Percentiles rank a stretch among this genome's conserved stretches.
Conservation (phyloP, 2,888 invertebrate species). For the Eurois occulta region DNA sequence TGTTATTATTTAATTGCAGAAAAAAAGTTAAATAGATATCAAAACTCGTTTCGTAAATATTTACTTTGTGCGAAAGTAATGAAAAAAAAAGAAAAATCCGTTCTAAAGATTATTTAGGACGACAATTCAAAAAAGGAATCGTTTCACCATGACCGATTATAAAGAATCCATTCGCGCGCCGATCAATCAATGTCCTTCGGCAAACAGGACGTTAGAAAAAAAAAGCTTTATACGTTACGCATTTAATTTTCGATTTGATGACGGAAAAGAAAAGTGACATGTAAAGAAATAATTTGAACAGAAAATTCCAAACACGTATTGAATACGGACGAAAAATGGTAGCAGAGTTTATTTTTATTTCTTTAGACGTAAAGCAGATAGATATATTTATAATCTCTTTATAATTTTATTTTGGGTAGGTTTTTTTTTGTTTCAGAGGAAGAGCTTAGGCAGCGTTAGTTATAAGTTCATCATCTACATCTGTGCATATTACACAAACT, state of each 20-base stretch:
- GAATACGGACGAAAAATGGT: conserved; percentile 12
- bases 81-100: conserved; percentile 42
- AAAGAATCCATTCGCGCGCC: conserved; percentile 60
- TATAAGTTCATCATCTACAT: neutral
- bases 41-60: conserved; percentile 31
- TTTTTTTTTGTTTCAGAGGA: neutral
- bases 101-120: conserved; percentile 45
- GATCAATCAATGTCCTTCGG: conserved; percentile 69
- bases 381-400: no score
- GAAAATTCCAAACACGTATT: conserved; percentile 20
- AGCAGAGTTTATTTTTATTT: conserved; percentile 8
- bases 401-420: neutral
- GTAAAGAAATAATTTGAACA: conserved; percentile 45
- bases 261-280: conserved; percentile 10
- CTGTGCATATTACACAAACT: neutral
- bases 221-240: conserved; percentile 44
- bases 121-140: conserved; percentile 61
- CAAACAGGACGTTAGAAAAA: conserved; percentile 61
- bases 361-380: neutral
- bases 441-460: neutral
- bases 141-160: conserved; percentile 64
- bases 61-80: conserved; percentile 39
- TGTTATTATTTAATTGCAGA: neutral
- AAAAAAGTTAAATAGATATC: conserved; percentile 14
- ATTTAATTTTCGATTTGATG: conserved; percentile 52